These are phyloP conservation scores for Pitta sordida DNA, from an alignment of 2,113 vertebrate genomes.

Conservation along the genomic window DNA sequence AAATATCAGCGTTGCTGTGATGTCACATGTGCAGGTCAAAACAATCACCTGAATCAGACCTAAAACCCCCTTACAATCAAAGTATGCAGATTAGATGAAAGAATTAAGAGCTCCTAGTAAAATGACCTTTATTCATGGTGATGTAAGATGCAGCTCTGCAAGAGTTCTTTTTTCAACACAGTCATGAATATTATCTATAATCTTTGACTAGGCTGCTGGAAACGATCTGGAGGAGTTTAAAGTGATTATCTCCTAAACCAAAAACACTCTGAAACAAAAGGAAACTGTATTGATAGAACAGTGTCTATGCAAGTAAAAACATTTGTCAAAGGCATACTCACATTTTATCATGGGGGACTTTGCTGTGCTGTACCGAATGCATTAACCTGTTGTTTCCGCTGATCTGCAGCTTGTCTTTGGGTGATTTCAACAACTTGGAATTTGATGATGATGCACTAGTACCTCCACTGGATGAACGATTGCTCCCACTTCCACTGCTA, in stretches of 20 bases:
- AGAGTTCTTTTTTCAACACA: not conserved
- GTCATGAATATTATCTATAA: not conserved
- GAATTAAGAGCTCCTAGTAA: not conserved
- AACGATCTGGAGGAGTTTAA: not conserved
- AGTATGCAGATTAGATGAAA: not conserved
- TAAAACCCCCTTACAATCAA: not conserved
- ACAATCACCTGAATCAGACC: not conserved
- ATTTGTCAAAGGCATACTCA: slow-evolving; percentile 71
- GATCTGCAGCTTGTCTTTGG: slow-evolving; percentile 95
- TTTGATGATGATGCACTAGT: slow-evolving; percentile 80
- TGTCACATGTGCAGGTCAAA: not conserved
- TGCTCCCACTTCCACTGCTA: slow-evolving; percentile 70
- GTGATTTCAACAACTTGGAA: slow-evolving; percentile 89
- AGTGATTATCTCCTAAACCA: not conserved
- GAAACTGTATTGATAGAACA: not conserved
- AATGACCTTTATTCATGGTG: not conserved
- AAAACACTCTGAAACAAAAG: not conserved
- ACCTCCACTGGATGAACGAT: slow-evolving; percentile 76
- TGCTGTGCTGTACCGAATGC: slow-evolving; percentile 80
- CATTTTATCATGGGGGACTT: slow-evolving; percentile 88
- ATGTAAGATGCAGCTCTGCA: not conserved
- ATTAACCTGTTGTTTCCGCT: slow-evolving; percentile 84
- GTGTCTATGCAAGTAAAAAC: not conserved
- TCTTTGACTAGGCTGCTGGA: not conserved
- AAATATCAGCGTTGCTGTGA: not conserved